Conservation (phyloP, 2,888 invertebrate species). For the Aspidiotus rigidus region DNA sequence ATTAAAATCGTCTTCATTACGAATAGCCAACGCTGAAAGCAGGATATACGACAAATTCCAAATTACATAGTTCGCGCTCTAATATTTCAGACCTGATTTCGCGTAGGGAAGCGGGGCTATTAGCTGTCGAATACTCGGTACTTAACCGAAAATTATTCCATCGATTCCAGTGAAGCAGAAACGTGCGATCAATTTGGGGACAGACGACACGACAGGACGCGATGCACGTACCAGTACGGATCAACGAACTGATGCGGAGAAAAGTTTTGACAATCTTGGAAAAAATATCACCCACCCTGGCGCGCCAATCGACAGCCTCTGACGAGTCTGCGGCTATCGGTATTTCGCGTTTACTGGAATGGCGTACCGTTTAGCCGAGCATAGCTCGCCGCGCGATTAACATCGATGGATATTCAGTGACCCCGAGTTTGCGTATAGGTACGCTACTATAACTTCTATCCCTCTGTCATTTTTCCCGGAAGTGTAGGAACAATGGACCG, state of each 20-base stretch:
- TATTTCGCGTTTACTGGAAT: background rate
- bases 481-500: constrained; percentile 44
- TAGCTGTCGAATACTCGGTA: background rate
- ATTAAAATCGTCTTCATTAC: background rate
- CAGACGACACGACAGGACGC: background rate
- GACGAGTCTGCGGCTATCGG: background rate
- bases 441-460: constrained; percentile 8
- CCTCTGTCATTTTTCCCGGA: constrained; percentile 43
- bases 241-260: background rate
- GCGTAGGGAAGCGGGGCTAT: background rate
- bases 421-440: constrained; percentile 42
- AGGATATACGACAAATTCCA: background rate
- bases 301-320: background rate
- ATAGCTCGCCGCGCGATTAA: constrained; percentile 9
- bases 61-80: constrained; percentile 1
- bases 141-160: background rate
- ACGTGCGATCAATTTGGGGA: background rate
- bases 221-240: background rate
- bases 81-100: background rate
- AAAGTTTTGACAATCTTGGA: background rate
- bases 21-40: background rate
- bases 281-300: background rate
- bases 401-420: constrained; percentile 45
- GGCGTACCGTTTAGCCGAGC: background rate
- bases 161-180: constrained; percentile 2